Evolutionary conservation across 2,113 vertebrate species (phyloP).

Genomic region (Psilopsiagon aymara): DNA sequence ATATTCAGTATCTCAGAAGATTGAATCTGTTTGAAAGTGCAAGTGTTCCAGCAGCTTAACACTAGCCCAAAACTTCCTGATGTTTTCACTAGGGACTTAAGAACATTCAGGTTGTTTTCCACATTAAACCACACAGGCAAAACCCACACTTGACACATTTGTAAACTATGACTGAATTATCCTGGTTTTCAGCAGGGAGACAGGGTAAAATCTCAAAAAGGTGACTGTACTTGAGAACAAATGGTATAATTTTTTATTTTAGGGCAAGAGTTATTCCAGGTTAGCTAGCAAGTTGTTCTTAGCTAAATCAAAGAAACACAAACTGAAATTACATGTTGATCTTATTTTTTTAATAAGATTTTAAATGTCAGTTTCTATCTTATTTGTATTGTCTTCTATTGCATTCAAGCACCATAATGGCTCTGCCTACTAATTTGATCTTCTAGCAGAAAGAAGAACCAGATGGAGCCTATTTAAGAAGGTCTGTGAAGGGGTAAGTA

Average conservation of each 20-base stretch:
- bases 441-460: not conserved
- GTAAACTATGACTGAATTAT: not conserved
- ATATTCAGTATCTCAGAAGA: not conserved
- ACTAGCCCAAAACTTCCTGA: not conserved
- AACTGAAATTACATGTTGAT: not conserved
- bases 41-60: not conserved
- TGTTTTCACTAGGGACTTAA: not conserved
- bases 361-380: not conserved
- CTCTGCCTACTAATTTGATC: not conserved
- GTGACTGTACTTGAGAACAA: not conserved
- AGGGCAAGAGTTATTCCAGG: not conserved
- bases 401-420: not conserved
- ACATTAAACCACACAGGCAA: not conserved
- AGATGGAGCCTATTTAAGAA: not conserved
- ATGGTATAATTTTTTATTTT: not conserved
- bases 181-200: not conserved
- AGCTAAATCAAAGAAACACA: not conserved
- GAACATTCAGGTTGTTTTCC: not conserved
- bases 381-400: not conserved
- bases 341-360: not conserved
- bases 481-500: not conserved
- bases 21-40: not conserved
- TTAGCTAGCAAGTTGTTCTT: not conserved
- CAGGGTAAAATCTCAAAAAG: not conserved
- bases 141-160: not conserved